These are phyloP conservation scores for Tuta absoluta DNA, from an alignment of 2,888 invertebrate species.

Conservation along the genomic window DNA sequence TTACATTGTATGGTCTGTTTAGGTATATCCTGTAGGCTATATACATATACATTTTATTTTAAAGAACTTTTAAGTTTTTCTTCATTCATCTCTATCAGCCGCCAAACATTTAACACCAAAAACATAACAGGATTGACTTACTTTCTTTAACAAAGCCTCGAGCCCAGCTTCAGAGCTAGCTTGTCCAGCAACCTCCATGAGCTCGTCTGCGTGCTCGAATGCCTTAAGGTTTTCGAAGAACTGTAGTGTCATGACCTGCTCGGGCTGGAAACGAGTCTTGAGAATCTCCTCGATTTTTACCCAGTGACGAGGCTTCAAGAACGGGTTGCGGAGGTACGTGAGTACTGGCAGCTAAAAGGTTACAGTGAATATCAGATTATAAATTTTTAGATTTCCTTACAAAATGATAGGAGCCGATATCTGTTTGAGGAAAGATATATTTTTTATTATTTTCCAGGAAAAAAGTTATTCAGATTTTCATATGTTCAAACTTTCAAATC, in stretches of 20 bases:
- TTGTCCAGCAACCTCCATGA: constrained; percentile 93
- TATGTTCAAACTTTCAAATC: too few relatives aligned
- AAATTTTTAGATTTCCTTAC: too few relatives aligned
- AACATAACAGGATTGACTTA: constrained; percentile 45
- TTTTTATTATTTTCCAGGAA: too few relatives aligned
- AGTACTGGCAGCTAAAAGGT: constrained; percentile 85
- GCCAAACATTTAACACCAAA: not conserved
- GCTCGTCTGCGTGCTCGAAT: constrained; percentile 86
- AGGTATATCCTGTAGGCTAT: too few relatives aligned
- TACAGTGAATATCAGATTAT: not conserved
- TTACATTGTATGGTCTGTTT: too few relatives aligned
- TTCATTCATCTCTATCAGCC: not conserved
- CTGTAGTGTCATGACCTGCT: constrained; percentile 84
- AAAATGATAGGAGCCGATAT: too few relatives aligned
- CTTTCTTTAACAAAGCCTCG: constrained; percentile 89
- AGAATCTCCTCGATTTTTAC: constrained; percentile 88
- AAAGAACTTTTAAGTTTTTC: too few relatives aligned
- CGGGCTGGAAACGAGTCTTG: constrained; percentile 86
- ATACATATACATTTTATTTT: too few relatives aligned
- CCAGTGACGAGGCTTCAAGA: constrained; percentile 91
- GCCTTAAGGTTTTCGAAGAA: constrained; percentile 87
- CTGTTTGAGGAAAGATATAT: too few relatives aligned
- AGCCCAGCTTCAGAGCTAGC: constrained; percentile 94
- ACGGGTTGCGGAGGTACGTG: constrained; percentile 89
- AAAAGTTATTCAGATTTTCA: too few relatives aligned